A percentile compares a stretch with the other conserved stretches of the same genome.
These are phyloP conservation scores for Cottus gobio DNA, from an alignment of 2,113 vertebrate genomes.

Conservation along the genomic window DNA sequence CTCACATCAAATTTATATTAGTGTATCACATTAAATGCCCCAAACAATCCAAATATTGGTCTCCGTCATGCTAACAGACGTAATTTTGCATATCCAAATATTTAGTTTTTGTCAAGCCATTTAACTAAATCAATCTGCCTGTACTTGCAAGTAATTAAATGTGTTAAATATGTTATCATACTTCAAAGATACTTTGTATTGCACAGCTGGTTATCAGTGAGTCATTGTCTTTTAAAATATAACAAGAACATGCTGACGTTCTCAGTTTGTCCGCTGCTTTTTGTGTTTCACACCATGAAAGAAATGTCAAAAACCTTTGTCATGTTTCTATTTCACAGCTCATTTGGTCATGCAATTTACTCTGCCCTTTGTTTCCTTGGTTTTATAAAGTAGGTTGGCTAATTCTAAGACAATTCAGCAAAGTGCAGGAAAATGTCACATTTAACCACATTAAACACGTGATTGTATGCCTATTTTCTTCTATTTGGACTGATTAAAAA, in stretches of 20 bases:
- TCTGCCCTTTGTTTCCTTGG: constrained; percentile 31
- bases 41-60: not conserved
- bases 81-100: not conserved
- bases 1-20: not conserved
- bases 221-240: not conserved
- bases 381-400: constrained; percentile 32
- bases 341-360: not conserved
- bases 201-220: not conserved
- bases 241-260: not conserved
- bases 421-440: constrained; percentile 28
- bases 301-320: constrained; percentile 10
- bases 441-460: constrained; percentile 18
- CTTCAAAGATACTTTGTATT: not conserved
- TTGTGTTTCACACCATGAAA: not conserved
- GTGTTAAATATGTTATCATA: not conserved
- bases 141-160: not conserved
- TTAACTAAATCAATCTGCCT: not conserved
- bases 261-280: not conserved
- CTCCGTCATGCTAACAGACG: not conserved
- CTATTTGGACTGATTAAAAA: not conserved
- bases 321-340: constrained; percentile 24
- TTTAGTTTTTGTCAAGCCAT: not conserved
- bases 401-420: constrained; percentile 19
- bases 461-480: constrained; percentile 5
- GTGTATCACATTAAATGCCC: not conserved